Conservation (phyloP, 2,797 vertebrate species). For the Lacerta agilis region DNA sequence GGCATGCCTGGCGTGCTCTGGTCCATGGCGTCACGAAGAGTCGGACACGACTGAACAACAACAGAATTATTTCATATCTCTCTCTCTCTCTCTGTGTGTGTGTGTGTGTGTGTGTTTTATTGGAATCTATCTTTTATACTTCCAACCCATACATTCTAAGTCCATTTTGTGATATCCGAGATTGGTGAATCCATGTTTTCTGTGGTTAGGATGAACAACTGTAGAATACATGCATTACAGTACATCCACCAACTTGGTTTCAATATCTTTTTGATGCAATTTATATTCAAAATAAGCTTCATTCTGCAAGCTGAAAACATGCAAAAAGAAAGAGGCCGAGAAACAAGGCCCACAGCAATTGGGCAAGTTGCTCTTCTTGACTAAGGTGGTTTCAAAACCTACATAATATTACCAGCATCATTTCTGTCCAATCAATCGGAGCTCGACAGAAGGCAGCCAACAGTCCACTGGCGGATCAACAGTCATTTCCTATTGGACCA, state of each 20-base stretch:
- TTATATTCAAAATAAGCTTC: background rate
- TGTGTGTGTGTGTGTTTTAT: no score
- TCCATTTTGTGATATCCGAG: background rate
- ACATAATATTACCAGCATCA: background rate
- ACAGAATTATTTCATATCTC: background rate
- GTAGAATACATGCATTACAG: background rate
- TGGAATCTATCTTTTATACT: background rate
- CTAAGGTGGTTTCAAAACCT: no score
- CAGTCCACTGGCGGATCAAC: background rate
- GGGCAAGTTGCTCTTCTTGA: background rate
- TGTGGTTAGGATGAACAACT: background rate
- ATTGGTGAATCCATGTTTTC: background rate
- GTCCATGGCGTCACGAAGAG: no score
- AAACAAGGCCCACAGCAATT: background rate
- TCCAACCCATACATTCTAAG: background rate
- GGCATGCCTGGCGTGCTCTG: no score
- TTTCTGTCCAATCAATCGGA: background rate
- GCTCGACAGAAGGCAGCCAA: background rate
- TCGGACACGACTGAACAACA: no score
- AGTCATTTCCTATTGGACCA: background rate
- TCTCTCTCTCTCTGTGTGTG: background rate
- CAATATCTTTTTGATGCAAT: background rate
- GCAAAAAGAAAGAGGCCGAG: background rate
- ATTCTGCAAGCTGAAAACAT: background rate
- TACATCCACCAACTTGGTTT: background rate